Percentiles rank a stretch among this genome's conserved stretches.
These are phyloP conservation scores for Phylloscopus trochiloides DNA, from an alignment of 2,113 vertebrate genomes.

Conservation along the genomic window DNA sequence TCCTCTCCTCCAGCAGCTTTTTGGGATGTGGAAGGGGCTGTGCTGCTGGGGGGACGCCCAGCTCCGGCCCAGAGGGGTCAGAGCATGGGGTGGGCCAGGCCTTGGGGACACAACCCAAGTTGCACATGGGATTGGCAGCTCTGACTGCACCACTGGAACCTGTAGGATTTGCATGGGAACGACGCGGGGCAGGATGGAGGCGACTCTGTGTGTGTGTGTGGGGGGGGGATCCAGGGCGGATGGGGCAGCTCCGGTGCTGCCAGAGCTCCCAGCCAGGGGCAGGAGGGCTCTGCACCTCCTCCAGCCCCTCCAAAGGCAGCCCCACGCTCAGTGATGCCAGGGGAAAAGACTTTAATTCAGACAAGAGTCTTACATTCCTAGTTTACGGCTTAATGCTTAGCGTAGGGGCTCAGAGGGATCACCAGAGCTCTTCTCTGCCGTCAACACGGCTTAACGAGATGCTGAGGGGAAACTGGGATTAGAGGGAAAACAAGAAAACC, in stretches of 20 bases:
- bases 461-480: conserved; percentile 43
- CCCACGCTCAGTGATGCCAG: neutral
- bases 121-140: conserved; percentile 7
- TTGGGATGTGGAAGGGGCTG: neutral
- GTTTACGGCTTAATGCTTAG: conserved; percentile 59
- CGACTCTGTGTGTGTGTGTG: accelerated
- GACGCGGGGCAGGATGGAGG: neutral
- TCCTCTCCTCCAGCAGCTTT: neutral
- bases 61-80: neutral
- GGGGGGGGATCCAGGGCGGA: neutral
- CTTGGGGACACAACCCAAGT: neutral
- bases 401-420: conserved; percentile 61
- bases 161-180: conserved; percentile 11
- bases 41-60: accelerated
- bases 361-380: conserved; percentile 48
- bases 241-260: neutral
- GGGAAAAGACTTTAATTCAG: conserved; percentile 38
- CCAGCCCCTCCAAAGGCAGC: neutral
- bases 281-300: neutral
- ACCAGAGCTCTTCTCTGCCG: conserved; percentile 36
- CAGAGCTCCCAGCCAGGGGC: neutral
- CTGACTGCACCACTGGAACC: conserved; percentile 22
- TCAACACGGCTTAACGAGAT: conserved; percentile 48
- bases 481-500: conserved; percentile 58
- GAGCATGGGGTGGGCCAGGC: neutral